Base-by-base conservation (phyloP, 2,797 vertebrate genomes). In the Tolypeutes matacus region DNA sequence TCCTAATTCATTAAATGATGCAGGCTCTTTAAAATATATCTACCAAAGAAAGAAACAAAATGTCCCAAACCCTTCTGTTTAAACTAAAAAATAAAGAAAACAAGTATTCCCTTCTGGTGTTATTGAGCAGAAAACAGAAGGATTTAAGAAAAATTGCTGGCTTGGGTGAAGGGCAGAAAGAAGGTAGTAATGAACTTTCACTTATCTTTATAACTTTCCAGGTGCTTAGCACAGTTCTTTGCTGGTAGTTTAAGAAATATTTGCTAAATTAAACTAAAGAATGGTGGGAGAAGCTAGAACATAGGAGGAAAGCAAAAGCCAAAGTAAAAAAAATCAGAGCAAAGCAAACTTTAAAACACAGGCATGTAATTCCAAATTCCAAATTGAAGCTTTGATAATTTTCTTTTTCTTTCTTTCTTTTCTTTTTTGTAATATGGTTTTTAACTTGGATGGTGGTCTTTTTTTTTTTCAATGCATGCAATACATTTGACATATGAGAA, bases 241-340 rank as follows among this genome's bases (percentile, higher is more conserved):
- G 29, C 6, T 80, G 8, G 31, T 7, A 53, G 49, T 62, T 86
- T 88, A 84, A 77, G 36, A 93, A 92, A 69, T 73, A 77, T 46
- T 17, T 89, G 34, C 25, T 42, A 65, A 46, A 87, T 65, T 76
- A 81, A 91, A 69, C 13, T 64, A 65, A 93, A 97, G 86, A 93
- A 82, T 20, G 17, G 77, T 60, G 46, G 81, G n/a, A 85, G 83
- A 92, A 89, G 76, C 3, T 65, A 20, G 4, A 65, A 51, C 17
- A 42, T 1, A 64, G 36, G 11, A 87, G 64, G 25, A 78, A 78
- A 46, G 29, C 17, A 89, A 95, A 86, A 86, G 13, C 21, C 39
- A 82, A 93, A 73, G 5, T 31, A 13, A 46, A 72, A 70, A 77
- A 53, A 53, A 23, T 0, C 9, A 46, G 15, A 72, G 18, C 51